Evolutionary conservation across 2,113 vertebrate species (phyloP), one percentile per base, ranked within the genome.

Genomic region (Cheirogaleus medius): DNA sequence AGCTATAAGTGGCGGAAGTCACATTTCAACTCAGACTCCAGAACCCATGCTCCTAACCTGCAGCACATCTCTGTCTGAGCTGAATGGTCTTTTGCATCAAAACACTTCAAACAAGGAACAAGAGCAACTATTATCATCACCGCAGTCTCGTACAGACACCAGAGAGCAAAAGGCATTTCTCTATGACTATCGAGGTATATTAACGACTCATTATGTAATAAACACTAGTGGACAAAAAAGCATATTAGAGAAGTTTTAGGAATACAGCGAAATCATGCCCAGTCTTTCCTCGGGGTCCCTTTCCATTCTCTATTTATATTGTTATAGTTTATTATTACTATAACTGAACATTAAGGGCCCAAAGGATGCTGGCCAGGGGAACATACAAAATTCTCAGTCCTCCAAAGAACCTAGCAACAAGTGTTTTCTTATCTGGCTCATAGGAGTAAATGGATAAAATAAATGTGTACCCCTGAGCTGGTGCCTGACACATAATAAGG

Each of bases 191-290:
- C 25, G n/a, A 88, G 29, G 37, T 63, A 90, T 12, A 69, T 25
- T 74, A 74, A 84, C 90, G 49, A 64, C n/a, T 80, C 29, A 32
- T 9, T 88, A 86, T 3, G 74, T 17, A 90, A 94, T 84, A 90
- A 81, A 92, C 21, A 82, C 39, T 34, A 66, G 27, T 76, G 39
- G 21, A 25, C n/a, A 92, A 17, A 90, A 84, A 78, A 88, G 64
- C 39, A 49, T 39, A 66, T 71, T 71, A 93, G 82, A 83, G 58
- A 94, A 86, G 47, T 82, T 96, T 74, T 85, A 84, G 74, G 49
- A 74, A 14, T 76, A 88, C 14, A 74, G 29, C 14, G 42, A 96
- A 84, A 63, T 86, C 86, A 86, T 44, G 20, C 29, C 17, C n/a
- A 73, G n/a, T 82, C 66, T 91, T 94, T 89, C 66, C 47, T 95